A percentile compares a stretch with the other conserved stretches of the same genome.
These are phyloP conservation scores for Alloscopus bannaensis DNA, from an alignment of 2,888 invertebrate species.

Conservation along the genomic window DNA sequence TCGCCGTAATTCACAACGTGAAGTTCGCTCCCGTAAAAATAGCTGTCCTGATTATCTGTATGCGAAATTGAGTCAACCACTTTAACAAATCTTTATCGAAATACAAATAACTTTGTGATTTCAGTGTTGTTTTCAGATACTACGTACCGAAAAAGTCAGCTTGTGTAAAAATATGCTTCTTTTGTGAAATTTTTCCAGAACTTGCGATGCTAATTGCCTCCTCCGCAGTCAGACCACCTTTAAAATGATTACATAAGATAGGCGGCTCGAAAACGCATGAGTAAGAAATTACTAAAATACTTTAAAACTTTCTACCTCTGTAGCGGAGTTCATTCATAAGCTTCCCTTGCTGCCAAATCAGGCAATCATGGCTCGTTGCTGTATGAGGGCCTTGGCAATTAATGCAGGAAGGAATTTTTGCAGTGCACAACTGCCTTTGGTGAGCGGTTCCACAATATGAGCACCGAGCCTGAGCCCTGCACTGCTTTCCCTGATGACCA, in stretches of 20 bases:
- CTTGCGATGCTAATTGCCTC: conserved; percentile 64
- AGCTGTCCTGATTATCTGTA: conserved; percentile 64
- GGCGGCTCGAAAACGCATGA: background rate
- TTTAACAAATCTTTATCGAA: too few species aligned
- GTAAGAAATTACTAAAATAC: background rate
- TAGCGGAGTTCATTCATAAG: conserved; percentile 68
- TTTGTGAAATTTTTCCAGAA: conserved; percentile 61
- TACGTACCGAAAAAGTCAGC: conserved; percentile 63
- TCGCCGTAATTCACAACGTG: conserved; percentile 14
- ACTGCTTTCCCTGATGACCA: conserved; percentile 68
- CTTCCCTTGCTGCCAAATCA: conserved; percentile 68
- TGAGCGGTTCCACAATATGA: conserved; percentile 61
- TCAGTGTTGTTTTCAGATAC: too few species aligned
- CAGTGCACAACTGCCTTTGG: conserved; percentile 53
- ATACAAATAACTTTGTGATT: too few species aligned
- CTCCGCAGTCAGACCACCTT: conserved; percentile 61
- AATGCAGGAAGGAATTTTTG: conserved; percentile 57
- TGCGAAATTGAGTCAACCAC: too few species aligned
- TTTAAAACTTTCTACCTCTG: conserved; percentile 42
- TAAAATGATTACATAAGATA: background rate
- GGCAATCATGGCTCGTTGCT: conserved; percentile 64
- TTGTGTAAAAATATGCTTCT: conserved; percentile 57
- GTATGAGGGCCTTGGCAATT: conserved; percentile 63
- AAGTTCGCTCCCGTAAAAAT: conserved; percentile 41
- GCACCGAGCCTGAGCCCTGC: conserved; percentile 58